phyloP scores from a whole-genome alignment of 2,113 vertebrate genomes.

The Grammomys surdaster region DNA sequence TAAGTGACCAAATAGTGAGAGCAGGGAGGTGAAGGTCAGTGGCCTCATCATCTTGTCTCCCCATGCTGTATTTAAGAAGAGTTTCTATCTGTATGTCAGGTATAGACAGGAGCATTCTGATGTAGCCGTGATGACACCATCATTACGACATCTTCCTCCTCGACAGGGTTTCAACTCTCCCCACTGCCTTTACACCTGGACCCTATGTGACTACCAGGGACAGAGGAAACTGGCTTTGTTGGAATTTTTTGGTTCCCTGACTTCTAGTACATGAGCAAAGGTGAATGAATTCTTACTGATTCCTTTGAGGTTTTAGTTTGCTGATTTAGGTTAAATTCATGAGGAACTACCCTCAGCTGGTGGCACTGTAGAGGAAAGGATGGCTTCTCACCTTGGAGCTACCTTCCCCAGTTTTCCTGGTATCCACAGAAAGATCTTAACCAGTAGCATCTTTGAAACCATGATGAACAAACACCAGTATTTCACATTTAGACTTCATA shows the following conservation, averaged over 20 bases:
- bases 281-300: neutral
- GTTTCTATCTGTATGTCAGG: neutral
- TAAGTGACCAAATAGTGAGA: neutral
- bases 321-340: neutral
- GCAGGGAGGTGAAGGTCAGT: neutral
- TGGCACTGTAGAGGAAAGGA: neutral
- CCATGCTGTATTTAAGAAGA: neutral
- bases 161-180: neutral
- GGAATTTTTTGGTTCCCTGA: neutral
- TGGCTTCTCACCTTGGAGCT: too few species aligned
- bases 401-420: neutral
- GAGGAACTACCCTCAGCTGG: neutral
- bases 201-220: neutral
- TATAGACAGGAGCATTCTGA: neutral
- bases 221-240: neutral
- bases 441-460: neutral
- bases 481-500: neutral
- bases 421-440: neutral
- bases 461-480: neutral
- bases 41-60: neutral
- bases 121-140: neutral
- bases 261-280: neutral
- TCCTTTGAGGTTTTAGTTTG: neutral
- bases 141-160: fast-evolving
- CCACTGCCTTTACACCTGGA: neutral